Percentiles rank a stretch among this genome's conserved stretches.
Conservation (phyloP, 2,113 vertebrate genomes). For the Dolichotis patagonum region DNA sequence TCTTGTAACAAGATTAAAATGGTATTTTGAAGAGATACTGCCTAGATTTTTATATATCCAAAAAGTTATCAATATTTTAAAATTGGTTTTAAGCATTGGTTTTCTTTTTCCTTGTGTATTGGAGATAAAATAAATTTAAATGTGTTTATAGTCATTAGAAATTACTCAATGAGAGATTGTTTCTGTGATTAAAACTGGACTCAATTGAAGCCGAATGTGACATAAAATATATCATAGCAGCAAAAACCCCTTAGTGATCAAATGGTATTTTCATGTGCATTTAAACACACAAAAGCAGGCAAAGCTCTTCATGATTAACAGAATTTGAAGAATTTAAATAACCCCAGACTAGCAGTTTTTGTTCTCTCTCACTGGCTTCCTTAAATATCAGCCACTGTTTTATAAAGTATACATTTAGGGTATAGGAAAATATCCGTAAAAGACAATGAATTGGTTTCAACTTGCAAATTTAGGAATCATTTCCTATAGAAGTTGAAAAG, state of each 20-base stretch:
- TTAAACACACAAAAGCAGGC: neutral
- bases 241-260: neutral
- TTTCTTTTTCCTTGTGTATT: neutral
- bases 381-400: neutral
- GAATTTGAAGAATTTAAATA: slow-evolving; percentile 16
- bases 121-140: neutral
- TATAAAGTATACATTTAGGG: neutral
- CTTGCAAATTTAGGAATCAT: neutral
- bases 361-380: neutral
- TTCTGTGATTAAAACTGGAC: neutral
- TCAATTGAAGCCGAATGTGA: neutral
- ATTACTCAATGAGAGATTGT: neutral
- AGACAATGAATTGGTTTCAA: neutral
- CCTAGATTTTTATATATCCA: neutral
- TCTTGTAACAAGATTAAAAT: neutral
- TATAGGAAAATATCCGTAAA: neutral
- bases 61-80: neutral
- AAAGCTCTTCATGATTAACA: neutral
- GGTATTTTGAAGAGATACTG: neutral
- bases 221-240: neutral
- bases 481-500: neutral
- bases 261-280: neutral
- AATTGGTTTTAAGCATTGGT: neutral
- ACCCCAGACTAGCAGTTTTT: neutral
- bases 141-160: neutral